These are phyloP conservation scores for Holacanthus passer DNA, from an alignment of 2,113 vertebrate species.

Conservation along the genomic window DNA sequence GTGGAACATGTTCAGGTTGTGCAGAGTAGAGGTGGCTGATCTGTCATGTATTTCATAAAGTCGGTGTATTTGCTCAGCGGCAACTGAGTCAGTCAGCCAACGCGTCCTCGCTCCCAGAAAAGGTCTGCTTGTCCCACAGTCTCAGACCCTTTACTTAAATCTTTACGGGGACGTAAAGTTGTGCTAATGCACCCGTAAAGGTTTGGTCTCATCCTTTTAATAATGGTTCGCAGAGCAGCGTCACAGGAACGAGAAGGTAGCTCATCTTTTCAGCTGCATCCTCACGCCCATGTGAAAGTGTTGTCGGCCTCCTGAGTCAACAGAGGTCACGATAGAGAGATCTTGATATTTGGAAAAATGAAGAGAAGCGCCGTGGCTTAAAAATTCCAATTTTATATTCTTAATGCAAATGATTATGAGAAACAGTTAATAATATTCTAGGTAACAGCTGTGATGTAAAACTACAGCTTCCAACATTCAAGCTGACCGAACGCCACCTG, in stretches of 20 bases:
- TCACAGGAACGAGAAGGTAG: neutral
- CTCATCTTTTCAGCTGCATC: slow-evolving; percentile 22
- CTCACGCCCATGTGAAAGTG: neutral
- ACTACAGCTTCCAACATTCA: neutral
- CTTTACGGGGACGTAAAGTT: slow-evolving; percentile 58
- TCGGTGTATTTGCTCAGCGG: slow-evolving; percentile 18
- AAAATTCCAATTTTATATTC: neutral
- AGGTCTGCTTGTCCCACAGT: slow-evolving; percentile 24
- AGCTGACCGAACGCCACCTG: neutral
- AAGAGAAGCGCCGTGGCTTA: neutral
- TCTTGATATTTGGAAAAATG: too few species aligned
- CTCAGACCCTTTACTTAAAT: slow-evolving; percentile 41
- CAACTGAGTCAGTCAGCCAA: slow-evolving; percentile 8
- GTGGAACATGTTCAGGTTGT: slow-evolving; percentile 3
- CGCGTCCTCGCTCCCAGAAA: neutral
- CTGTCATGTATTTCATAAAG: slow-evolving; percentile 11
- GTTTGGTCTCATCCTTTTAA: slow-evolving; percentile 12
- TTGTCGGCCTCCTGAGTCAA: neutral
- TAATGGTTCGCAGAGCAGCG: neutral
- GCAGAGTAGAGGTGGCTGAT: slow-evolving; percentile 9
- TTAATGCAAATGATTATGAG: neutral
- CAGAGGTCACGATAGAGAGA: neutral
- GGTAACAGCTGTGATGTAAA: neutral
- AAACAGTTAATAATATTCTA: neutral
- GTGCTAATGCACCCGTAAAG: slow-evolving; percentile 47